These are phyloP conservation scores for Cnemophilus loriae DNA, from an alignment of 2,113 vertebrate species.

Conservation along the genomic window DNA sequence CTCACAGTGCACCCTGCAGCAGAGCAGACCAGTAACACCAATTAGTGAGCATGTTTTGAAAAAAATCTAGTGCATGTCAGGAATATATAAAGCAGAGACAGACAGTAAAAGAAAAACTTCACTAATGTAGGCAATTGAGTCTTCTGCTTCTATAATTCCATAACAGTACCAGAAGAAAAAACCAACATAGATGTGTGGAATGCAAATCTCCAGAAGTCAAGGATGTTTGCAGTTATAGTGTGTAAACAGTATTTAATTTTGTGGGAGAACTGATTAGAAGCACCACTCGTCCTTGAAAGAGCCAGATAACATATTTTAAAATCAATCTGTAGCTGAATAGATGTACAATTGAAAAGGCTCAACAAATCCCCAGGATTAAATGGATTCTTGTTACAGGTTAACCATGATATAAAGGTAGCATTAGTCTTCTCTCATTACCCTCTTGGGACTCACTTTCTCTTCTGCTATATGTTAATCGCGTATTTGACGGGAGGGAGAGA, in stretches of 20 bases:
- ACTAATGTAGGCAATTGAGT: neutral
- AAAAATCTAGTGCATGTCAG: neutral
- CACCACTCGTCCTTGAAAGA: neutral
- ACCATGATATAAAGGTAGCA: neutral
- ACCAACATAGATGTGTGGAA: neutral
- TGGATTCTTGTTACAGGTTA: neutral
- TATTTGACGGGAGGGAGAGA: neutral
- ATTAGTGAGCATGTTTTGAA: neutral
- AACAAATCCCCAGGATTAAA: neutral
- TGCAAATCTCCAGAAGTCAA: conserved; percentile 3
- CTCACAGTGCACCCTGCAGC: neutral
- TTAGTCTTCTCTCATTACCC: neutral
- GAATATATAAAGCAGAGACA: neutral
- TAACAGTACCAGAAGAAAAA: neutral
- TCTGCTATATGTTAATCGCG: neutral
- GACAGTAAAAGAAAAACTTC: neutral
- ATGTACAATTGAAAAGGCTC: neutral
- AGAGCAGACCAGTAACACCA: neutral
- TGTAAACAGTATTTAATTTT: conserved; percentile 12
- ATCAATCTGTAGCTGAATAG: neutral
- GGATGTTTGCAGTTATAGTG: neutral
- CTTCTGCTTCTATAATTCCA: neutral
- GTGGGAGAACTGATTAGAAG: conserved; percentile 30
- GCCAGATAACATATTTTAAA: neutral
- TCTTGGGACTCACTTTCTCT: conserved; percentile 1